Evolutionary conservation across 2,888 invertebrate species (phyloP).

Genomic region (Anorthoa munda): DNA sequence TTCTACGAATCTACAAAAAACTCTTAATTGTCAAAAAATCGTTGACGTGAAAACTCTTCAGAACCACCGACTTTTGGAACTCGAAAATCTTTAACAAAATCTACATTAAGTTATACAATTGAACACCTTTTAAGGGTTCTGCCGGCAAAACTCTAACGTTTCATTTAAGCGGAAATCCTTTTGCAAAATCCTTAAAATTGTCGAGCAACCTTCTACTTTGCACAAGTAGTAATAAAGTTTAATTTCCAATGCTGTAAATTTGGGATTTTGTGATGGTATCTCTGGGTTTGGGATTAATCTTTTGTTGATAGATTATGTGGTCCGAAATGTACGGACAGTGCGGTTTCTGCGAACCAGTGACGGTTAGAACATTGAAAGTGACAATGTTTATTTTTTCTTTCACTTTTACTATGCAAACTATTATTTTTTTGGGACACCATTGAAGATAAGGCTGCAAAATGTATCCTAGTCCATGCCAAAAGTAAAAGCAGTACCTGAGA

Average conservation of each 20-base stretch:
- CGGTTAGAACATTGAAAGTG: constrained; percentile 75
- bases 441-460: constrained; percentile 13
- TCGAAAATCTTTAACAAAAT: constrained; percentile 67
- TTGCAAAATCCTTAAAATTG: constrained; percentile 36
- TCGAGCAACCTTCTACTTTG: constrained; percentile 54
- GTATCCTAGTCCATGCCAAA: background rate
- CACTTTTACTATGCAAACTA: constrained; percentile 53
- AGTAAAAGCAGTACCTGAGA: background rate
- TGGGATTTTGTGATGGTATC: constrained; percentile 57
- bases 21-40: constrained; percentile 67
- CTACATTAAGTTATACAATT: constrained; percentile 82
- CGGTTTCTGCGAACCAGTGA: constrained; percentile 79
- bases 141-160: constrained; percentile 77
- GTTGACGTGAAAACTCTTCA: constrained; percentile 83
- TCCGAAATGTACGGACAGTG: constrained; percentile 65
- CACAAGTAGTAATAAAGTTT: constrained; percentile 39
- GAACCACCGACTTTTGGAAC: constrained; percentile 70
- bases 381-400: constrained; percentile 71
- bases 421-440: constrained; percentile 22
- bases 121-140: constrained; percentile 86
- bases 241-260: constrained; percentile 59
- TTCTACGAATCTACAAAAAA: constrained; percentile 40
- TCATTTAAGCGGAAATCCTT: constrained; percentile 80
- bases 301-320: constrained; percentile 87
- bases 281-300: constrained; percentile 84